phyloP scores from a whole-genome alignment of 2,888 invertebrate species.

The Neoitamus cyanurus region DNA sequence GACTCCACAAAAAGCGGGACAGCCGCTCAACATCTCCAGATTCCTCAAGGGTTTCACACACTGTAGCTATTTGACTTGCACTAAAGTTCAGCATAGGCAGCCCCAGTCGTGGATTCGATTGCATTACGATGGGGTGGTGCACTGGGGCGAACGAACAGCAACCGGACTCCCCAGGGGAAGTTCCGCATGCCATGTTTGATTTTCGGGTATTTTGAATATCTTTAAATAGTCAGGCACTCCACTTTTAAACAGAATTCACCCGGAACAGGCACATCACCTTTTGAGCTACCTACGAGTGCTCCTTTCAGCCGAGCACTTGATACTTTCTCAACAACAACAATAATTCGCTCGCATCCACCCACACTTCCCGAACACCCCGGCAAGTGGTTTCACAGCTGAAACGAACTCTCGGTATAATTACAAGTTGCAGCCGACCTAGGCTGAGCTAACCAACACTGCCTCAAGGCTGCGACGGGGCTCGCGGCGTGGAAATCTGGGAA shows the following conservation, averaged over 20 bases:
- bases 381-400: background rate
- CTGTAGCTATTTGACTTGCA: conserved; percentile 83
- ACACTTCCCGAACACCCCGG: background rate
- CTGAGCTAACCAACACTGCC: conserved; percentile 25
- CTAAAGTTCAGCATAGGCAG: conserved; percentile 19
- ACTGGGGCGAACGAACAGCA: background rate
- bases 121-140: background rate
- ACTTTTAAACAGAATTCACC: background rate
- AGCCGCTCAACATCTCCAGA: conserved; percentile 91
- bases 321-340: conserved; percentile 16
- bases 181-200: conserved; percentile 5
- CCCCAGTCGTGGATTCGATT: background rate
- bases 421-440: conserved; percentile 16
- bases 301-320: background rate
- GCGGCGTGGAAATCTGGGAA: background rate
- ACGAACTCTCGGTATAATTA: conserved; percentile 17
- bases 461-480: background rate
- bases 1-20: conserved; percentile 88
- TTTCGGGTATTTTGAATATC: background rate
- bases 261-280: background rate
- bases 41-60: conserved; percentile 96
- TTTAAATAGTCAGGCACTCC: background rate
- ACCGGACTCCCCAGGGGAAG: background rate
- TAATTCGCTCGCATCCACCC: background rate
- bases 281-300: background rate